phyloP scores from a whole-genome alignment of 2,888 invertebrate species.

The Ornithoptera alexandrae region DNA sequence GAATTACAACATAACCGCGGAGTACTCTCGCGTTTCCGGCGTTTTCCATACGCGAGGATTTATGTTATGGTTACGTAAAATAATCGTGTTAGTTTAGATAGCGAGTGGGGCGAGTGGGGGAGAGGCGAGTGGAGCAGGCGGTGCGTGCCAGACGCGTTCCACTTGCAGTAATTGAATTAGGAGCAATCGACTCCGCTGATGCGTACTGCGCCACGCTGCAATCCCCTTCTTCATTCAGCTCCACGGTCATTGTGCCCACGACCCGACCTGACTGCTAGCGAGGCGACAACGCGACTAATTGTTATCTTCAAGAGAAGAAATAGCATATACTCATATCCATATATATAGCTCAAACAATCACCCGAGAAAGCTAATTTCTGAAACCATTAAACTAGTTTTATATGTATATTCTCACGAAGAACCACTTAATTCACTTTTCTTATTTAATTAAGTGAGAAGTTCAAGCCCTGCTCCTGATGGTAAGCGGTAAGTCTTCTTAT shows the following conservation, averaged over 20 bases:
- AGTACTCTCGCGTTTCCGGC: slow-evolving; percentile 25
- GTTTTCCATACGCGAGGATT: slow-evolving; percentile 27
- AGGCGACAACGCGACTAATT: not conserved
- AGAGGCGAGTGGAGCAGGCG: slow-evolving; percentile 46
- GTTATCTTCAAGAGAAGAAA: too few relatives aligned
- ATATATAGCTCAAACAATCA: too few relatives aligned
- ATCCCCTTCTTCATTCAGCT: slow-evolving; percentile 43
- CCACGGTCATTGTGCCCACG: slow-evolving; percentile 19
- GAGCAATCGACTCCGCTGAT: slow-evolving; percentile 61
- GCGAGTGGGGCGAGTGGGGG: slow-evolving; percentile 44
- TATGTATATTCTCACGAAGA: too few relatives aligned
- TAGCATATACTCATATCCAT: too few relatives aligned
- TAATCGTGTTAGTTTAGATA: slow-evolving; percentile 30
- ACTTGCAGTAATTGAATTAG: slow-evolving; percentile 76
- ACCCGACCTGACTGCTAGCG: not conserved
- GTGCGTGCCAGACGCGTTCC: slow-evolving; percentile 56
- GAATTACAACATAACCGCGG: slow-evolving; percentile 17
- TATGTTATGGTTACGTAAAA: slow-evolving; percentile 28
- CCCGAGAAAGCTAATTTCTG: too few relatives aligned
- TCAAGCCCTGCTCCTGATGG: too few relatives aligned
- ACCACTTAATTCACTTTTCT: too few relatives aligned
- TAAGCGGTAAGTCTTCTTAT: too few relatives aligned
- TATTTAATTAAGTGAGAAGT: too few relatives aligned
- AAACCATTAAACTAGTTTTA: too few relatives aligned
- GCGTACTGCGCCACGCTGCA: slow-evolving; percentile 41